Evolutionary conservation across 2,888 invertebrate genomes (phyloP), one percentile per base, ranked within the genome.

Genomic region (Eueremaeus valkanovi): DNA sequence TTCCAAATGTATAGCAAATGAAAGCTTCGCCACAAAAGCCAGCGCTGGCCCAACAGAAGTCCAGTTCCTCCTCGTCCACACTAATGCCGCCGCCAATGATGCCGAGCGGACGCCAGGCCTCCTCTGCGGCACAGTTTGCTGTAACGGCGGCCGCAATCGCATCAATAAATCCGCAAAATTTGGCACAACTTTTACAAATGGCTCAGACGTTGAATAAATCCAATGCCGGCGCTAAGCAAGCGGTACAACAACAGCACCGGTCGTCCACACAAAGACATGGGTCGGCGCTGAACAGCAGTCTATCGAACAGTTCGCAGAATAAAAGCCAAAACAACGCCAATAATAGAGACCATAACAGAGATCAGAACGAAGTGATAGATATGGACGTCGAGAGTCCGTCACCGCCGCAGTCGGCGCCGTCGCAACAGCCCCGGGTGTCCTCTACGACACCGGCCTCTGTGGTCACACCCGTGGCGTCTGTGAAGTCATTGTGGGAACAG

Each of bases 351-450:
- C 68, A 68, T 9, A 73, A 51, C 31, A 45, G 51, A 18, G 81
- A 80, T 75, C 78, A 81, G 21, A 85, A 85, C 51, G 89, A 89
- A 79, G 86, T 84, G 13, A 80, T 87, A 70, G 87, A 87, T 79
- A 87, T 89, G 84, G 90, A 91, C 80, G 88, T 90, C 82, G 90
- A 90, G 79, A 92, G 93, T 29, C 94, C 93, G 0, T 93, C 93
- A 85, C 81, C 81, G 31, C 80, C 68, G 80, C 24, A 77, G 80
- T 42, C 80, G 80, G 13, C 78, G 1, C 40, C 11, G 1, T 40
- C 75, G 27, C 31, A 40, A 27, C 40, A 70, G 29, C 40, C 66
- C 5, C n/a, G 68, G 3, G 29, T 40, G 24, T n/a, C 33, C 21
- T 72, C 75, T 5, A 70, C 75, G 3, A 31, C 58, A 9, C 27